Evolutionary conservation across 2,888 invertebrate species (phyloP).

Genomic region (Antitype chi): DNA sequence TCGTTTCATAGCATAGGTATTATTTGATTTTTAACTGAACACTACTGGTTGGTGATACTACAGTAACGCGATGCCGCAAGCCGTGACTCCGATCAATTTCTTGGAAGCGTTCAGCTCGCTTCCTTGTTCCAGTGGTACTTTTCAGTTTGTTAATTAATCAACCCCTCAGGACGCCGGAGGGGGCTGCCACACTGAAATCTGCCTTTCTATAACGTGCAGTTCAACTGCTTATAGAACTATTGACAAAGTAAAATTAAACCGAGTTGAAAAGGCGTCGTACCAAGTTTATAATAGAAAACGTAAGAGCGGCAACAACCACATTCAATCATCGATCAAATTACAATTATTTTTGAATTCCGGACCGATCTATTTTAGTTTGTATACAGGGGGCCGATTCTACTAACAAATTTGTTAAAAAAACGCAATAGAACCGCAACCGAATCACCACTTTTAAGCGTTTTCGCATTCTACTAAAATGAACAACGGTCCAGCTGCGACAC

Average conservation of each 20-base stretch:
- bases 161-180: background rate
- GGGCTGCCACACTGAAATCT: background rate
- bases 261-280: background rate
- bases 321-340: slow-evolving; percentile 9
- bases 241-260: background rate
- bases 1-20: background rate
- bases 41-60: background rate
- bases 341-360: background rate
- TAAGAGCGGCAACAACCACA: background rate
- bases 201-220: background rate
- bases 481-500: too few species aligned
- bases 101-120: background rate
- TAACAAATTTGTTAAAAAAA: too few species aligned
- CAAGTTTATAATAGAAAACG: background rate
- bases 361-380: slow-evolving; percentile 23
- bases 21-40: background rate
- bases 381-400: too few species aligned
- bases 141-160: background rate
- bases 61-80: background rate
- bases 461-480: too few species aligned
- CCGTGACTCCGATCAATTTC: background rate
- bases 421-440: too few species aligned
- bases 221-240: background rate
- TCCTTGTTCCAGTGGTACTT: background rate
- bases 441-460: too few species aligned